These are phyloP conservation scores for Ctenomys sociabilis DNA, from an alignment of 2,113 vertebrate species.

Conservation along the genomic window DNA sequence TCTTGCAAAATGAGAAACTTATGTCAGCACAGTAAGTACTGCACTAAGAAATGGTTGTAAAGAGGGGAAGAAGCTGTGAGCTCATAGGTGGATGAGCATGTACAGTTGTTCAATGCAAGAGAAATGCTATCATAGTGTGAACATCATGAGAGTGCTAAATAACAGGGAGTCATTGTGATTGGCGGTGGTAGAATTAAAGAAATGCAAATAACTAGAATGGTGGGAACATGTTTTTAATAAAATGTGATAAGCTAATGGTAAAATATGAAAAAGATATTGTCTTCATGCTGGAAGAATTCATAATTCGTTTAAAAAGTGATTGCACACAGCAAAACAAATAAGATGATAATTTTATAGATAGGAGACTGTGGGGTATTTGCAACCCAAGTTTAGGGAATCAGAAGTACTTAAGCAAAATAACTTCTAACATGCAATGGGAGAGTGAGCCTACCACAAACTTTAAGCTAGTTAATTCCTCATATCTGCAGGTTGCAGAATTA, in stretches of 20 bases:
- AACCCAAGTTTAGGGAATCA: not conserved
- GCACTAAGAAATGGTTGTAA: not conserved
- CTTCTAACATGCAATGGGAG: not conserved
- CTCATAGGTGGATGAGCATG: not conserved
- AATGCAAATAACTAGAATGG: not conserved
- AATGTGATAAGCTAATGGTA: not conserved
- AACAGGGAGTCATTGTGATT: not conserved
- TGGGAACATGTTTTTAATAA: not conserved
- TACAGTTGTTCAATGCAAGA: not conserved
- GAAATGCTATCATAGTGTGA: not conserved
- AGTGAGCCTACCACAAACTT: not conserved
- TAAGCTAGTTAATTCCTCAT: not conserved
- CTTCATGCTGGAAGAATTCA: not conserved
- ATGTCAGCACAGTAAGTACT: not conserved
- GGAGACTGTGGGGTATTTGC: not conserved
- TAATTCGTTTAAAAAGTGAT: not conserved
- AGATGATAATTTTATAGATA: not conserved
- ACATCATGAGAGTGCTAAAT: not conserved
- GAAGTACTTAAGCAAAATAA: not conserved
- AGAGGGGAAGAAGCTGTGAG: not conserved
- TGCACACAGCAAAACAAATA: not conserved
- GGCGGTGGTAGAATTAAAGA: not conserved
- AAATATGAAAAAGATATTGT: not conserved
- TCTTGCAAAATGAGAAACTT: not conserved
- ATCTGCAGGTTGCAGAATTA: not conserved